Percentiles rank a stretch among this genome's conserved stretches.
Conservation (phyloP, 1,140 invertebrate species). For the Pantala flavescens region DNA sequence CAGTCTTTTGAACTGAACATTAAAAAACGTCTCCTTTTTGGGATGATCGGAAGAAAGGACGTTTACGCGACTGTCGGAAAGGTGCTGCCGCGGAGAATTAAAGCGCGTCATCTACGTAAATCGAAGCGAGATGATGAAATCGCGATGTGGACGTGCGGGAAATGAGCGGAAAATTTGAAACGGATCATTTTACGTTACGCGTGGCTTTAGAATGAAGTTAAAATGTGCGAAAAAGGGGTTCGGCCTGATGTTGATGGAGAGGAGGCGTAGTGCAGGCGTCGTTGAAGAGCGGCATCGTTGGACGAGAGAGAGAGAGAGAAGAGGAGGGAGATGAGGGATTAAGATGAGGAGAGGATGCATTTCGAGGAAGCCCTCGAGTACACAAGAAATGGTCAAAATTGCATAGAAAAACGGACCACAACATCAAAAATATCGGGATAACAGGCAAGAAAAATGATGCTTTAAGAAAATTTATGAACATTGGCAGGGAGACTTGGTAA, state of each 20-base stretch:
- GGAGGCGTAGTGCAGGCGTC: not conserved
- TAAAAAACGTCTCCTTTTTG: no score
- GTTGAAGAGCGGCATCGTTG: not conserved
- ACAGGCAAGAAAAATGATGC: not conserved
- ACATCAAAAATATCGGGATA: not conserved
- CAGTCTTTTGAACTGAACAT: no score
- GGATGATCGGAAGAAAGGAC: no score
- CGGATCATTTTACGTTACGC: no score
- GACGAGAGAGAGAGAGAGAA: constrained; percentile 13
- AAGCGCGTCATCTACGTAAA: no score
- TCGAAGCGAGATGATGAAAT: no score
- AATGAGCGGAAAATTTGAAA: no score
- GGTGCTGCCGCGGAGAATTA: no score
- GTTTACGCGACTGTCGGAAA: no score
- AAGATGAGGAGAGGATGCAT: not conserved
- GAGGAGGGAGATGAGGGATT: constrained; percentile 5
- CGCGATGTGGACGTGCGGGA: no score
- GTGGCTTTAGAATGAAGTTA: no score
- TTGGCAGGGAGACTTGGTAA: not conserved
- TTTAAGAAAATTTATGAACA: not conserved
- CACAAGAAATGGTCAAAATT: constrained; percentile 8
- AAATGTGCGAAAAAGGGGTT: no score
- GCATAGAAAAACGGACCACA: not conserved
- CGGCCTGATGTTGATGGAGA: not conserved
- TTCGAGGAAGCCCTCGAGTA: constrained; percentile 2